Conservation (phyloP, 2,113 vertebrate genomes). For the Kryptolebias marmoratus region DNA sequence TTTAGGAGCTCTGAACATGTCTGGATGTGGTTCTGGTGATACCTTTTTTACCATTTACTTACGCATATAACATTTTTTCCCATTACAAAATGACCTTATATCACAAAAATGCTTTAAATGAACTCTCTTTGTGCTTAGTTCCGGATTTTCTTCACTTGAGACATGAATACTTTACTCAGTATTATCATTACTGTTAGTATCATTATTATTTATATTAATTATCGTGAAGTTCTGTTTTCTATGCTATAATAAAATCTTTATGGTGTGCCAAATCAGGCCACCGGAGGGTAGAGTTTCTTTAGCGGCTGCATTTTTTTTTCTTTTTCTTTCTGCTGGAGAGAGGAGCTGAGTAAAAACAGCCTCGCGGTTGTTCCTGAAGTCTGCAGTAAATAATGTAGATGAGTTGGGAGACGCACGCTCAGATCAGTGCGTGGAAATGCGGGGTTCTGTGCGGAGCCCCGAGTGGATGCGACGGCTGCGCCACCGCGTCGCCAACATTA, state of each 20-base stretch:
- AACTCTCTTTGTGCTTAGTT: no score
- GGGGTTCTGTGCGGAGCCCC: neutral
- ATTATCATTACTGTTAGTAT: neutral
- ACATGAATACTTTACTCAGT: neutral
- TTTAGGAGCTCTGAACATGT: neutral
- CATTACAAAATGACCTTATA: no score
- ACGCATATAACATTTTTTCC: no score
- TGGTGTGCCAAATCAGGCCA: slow-evolving; percentile 10
- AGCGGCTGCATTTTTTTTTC: slow-evolving; percentile 27
- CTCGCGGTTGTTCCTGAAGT: neutral
- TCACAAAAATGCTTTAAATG: no score
- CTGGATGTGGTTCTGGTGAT: neutral
- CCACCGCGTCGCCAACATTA: slow-evolving; percentile 62
- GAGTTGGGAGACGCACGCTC: neutral
- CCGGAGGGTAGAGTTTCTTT: slow-evolving; percentile 34
- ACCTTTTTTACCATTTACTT: no score
- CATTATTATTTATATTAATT: no score
- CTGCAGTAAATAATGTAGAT: slow-evolving; percentile 2
- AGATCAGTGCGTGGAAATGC: neutral
- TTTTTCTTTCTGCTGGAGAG: neutral
- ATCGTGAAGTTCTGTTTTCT: neutral
- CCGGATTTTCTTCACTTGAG: no score
- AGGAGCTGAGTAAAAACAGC: neutral
- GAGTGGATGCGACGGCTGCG: slow-evolving; percentile 56
- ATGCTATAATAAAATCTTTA: neutral